Percentiles rank a stretch among this genome's conserved stretches.
Conservation (phyloP, 2,888 invertebrate species). For the Hirtodrosophila trivittata region DNA sequence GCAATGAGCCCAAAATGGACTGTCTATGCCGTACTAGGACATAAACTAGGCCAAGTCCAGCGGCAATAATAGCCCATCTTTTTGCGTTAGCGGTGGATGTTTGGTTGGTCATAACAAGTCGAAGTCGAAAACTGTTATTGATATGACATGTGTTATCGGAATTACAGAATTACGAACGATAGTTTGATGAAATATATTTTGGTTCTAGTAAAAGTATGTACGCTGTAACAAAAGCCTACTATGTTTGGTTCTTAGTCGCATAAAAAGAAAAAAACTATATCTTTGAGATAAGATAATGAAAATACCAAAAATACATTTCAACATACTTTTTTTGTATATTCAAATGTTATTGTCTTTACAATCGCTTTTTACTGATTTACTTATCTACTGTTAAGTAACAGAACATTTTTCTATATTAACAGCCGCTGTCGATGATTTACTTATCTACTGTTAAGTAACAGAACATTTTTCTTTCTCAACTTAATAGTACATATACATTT, state of each 20-base stretch:
- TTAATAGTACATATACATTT: neutral
- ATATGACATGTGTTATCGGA: slow-evolving; percentile 16
- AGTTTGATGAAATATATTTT: no score
- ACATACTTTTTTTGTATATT: no score
- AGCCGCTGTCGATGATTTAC: neutral
- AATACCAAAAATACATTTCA: no score
- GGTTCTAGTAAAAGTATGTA: no score
- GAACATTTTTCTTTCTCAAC: neutral
- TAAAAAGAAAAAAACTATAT: no score
- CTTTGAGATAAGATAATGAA: no score
- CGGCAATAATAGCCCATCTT: slow-evolving; percentile 60
- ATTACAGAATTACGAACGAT: slow-evolving; percentile 16
- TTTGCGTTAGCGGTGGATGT: slow-evolving; percentile 4
- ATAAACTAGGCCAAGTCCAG: slow-evolving; percentile 80
- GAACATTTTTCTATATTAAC: neutral
- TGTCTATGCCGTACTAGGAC: slow-evolving; percentile 81
- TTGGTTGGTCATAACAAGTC: slow-evolving; percentile 38
- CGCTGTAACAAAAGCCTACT: neutral
- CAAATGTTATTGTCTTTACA: no score
- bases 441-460: neutral
- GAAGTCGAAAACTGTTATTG: slow-evolving; percentile 3
- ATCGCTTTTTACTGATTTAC: no score
- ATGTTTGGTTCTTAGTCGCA: no score
- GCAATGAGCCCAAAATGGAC: slow-evolving; percentile 84
- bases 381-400: neutral